Percentiles rank a stretch among this genome's conserved stretches.
Evolutionary conservation across 2,888 invertebrate species (phyloP).

Genomic region (Acleris sparsana): DNA sequence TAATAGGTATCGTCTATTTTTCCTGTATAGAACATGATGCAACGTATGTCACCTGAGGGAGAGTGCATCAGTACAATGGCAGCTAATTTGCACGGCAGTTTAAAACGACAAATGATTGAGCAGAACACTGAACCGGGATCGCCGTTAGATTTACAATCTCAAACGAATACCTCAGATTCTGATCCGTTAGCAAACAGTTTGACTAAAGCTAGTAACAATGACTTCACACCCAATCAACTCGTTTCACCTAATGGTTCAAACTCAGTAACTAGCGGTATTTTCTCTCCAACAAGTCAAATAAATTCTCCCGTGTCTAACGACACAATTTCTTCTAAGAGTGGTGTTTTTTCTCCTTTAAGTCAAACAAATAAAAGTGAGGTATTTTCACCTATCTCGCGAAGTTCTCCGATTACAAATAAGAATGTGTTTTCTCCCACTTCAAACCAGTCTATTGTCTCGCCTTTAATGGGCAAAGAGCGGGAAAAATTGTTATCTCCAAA

Average conservation of each 20-base stretch:
- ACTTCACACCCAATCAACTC: constrained; percentile 71
- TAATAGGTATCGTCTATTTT: constrained; percentile 65
- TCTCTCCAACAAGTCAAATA: constrained; percentile 81
- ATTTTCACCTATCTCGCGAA: constrained; percentile 76
- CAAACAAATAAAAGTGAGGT: constrained; percentile 80
- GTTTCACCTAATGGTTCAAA: constrained; percentile 79
- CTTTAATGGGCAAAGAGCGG: constrained; percentile 69
- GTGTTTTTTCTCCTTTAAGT: constrained; percentile 79
- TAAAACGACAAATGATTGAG: constrained; percentile 83
- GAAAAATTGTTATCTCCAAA: constrained; percentile 75
- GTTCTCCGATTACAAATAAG: constrained; percentile 76
- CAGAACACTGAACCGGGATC: constrained; percentile 71
- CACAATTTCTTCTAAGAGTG: constrained; percentile 80
- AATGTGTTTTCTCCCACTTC: constrained; percentile 77
- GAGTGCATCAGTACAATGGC: constrained; percentile 85
- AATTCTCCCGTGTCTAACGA: constrained; percentile 81
- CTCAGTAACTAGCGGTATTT: constrained; percentile 80
- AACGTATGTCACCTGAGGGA: constrained; percentile 88
- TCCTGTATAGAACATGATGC: constrained; percentile 85
- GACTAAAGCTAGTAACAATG: constrained; percentile 68
- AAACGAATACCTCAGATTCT: constrained; percentile 71
- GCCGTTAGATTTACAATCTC: constrained; percentile 70
- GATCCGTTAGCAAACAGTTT: constrained; percentile 72
- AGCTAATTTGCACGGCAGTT: constrained; percentile 86
- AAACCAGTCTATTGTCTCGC: constrained; percentile 74